Evolutionary conservation across 2,797 vertebrate species (phyloP).

Genomic region (Coccyzus lansbergi): DNA sequence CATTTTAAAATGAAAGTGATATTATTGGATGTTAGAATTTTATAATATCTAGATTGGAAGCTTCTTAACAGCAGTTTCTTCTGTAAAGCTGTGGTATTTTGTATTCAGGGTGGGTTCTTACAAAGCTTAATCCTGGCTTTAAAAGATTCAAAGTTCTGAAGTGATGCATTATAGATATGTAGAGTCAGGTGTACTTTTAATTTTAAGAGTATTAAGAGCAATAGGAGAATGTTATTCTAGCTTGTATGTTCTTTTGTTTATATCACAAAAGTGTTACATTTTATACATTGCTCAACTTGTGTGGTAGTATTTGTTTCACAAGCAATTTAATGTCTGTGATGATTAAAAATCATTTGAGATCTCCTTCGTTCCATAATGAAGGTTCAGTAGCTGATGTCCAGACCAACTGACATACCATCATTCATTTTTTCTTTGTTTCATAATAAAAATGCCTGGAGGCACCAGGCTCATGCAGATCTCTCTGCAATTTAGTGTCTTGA

Average conservation of each 20-base stretch:
- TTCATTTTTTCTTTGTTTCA: conserved; percentile 74
- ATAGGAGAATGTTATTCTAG: conserved; percentile 27
- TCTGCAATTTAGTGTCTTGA: conserved; percentile 68
- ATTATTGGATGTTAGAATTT: conserved; percentile 29
- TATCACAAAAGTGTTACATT: background rate
- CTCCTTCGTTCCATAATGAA: conserved; percentile 40
- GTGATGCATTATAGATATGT: conserved; percentile 38
- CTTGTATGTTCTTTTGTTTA: conserved; percentile 27
- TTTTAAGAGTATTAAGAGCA: conserved; percentile 46
- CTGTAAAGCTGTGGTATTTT: conserved; percentile 31
- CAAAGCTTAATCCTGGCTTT: conserved; percentile 63
- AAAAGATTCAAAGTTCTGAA: conserved; percentile 49
- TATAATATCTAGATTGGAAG: background rate
- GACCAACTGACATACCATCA: conserved; percentile 62
- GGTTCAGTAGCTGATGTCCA: conserved; percentile 49
- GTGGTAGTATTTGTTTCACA: conserved; percentile 16
- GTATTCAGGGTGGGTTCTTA: conserved; percentile 32
- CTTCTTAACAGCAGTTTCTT: conserved; percentile 40
- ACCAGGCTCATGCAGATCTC: conserved; percentile 76
- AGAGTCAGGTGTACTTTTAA: conserved; percentile 40
- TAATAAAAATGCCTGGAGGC: conserved; percentile 80
- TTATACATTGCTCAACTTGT: background rate
- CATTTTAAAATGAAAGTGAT: conserved; percentile 9
- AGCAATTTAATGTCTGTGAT: conserved; percentile 33
- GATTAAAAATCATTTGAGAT: conserved; percentile 51